Evolutionary conservation across 2,888 invertebrate genomes (phyloP).

Genomic region (Drosophila kuntzei): DNA sequence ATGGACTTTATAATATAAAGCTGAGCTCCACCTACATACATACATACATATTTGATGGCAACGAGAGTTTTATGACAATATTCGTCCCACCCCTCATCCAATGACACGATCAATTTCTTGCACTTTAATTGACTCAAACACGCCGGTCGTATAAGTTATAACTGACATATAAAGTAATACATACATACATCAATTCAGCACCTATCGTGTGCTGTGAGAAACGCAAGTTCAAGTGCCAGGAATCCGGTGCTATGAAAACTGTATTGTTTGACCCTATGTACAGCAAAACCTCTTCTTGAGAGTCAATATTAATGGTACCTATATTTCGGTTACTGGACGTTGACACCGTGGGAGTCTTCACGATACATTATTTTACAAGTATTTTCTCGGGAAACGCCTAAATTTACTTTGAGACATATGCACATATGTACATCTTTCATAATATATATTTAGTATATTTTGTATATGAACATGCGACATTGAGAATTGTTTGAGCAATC

Average conservation of each 20-base stretch:
- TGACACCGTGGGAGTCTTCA: not conserved
- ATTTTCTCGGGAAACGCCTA: not conserved
- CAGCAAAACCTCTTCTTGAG: not conserved
- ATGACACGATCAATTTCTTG: constrained; percentile 50
- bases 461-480: constrained; percentile 20
- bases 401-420: not conserved
- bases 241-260: constrained; percentile 4
- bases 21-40: not conserved
- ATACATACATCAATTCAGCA: not conserved
- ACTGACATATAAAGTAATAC: constrained; percentile 22
- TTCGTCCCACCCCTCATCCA: not conserved
- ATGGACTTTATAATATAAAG: not conserved
- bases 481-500: constrained; percentile 44
- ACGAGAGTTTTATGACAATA: not conserved
- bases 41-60: not conserved
- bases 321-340: not conserved
- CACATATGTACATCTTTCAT: constrained; percentile 1
- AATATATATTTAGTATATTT: constrained; percentile 24
- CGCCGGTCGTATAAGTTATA: constrained; percentile 51
- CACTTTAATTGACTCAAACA: constrained; percentile 71
- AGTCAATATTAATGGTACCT: not conserved
- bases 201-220: constrained; percentile 29
- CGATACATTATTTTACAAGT: not conserved
- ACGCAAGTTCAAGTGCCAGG: constrained; percentile 27
- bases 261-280: constrained; percentile 3